Conservation (phyloP, 2,113 vertebrate genomes). For the Corynorhinus townsendii region DNA sequence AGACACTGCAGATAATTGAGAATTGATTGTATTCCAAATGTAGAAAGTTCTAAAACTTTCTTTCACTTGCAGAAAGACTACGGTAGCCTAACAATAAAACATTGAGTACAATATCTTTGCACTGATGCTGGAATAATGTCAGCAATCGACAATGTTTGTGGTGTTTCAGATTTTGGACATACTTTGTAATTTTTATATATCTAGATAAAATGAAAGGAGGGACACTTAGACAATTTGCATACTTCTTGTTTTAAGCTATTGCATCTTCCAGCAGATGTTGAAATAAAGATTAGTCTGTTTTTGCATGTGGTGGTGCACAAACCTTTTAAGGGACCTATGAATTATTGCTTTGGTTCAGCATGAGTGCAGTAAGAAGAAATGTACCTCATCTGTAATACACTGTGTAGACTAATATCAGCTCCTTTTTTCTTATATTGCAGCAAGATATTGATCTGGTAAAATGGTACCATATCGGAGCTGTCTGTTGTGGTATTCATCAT, state of each 20-base stretch:
- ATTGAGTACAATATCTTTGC: slow-evolving; percentile 37
- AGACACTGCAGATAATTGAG: slow-evolving; percentile 37
- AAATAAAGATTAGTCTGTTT: slow-evolving; percentile 89
- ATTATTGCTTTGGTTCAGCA: slow-evolving; percentile 95
- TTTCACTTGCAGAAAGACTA: background rate
- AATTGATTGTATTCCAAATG: slow-evolving; percentile 53
- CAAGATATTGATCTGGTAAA: slow-evolving; percentile 99
- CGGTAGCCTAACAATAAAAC: slow-evolving; percentile 50
- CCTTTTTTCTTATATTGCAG: slow-evolving; percentile 99
- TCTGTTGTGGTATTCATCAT: slow-evolving; percentile 99
- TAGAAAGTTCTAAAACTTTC: slow-evolving; percentile 1
- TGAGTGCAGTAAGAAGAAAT: slow-evolving; percentile 96
- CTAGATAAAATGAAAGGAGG: slow-evolving; percentile 71
- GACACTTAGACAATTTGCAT: slow-evolving; percentile 36
- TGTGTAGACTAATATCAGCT: slow-evolving; percentile 99
- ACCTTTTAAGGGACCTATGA: slow-evolving; percentile 91
- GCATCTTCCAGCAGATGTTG: slow-evolving; percentile 89
- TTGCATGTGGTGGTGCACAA: slow-evolving; percentile 86
- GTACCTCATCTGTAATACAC: slow-evolving; percentile 99
- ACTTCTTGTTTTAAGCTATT: slow-evolving; percentile 76
- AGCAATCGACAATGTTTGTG: slow-evolving; percentile 46
- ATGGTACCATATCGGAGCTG: slow-evolving; percentile 99
- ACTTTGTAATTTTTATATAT: slow-evolving; percentile 62
- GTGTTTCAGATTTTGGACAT: slow-evolving; percentile 50
- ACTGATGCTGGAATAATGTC: background rate